Conservation (phyloP, 92 coral and sea anemone genomes). For the Virgularia gustaviana region DNA sequence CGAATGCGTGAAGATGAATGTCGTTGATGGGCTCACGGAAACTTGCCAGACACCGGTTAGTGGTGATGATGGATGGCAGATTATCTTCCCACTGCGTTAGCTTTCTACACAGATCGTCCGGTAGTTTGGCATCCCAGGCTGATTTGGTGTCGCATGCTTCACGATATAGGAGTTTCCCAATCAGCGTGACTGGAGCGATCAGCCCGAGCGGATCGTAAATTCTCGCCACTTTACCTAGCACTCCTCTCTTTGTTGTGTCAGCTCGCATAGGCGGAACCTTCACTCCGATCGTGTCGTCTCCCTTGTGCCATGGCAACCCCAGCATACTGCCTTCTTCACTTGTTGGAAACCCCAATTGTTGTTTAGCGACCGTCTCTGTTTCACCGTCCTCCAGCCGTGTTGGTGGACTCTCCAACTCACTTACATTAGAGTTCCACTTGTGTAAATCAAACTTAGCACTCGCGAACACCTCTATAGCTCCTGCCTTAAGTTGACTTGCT, state of each 20-base stretch:
- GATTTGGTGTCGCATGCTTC: not conserved
- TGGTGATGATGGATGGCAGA: not conserved
- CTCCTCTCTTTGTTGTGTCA: not conserved
- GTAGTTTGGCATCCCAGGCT: not conserved
- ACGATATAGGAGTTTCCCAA: not conserved
- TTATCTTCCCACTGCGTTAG: not conserved
- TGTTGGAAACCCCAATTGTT: constrained; percentile 14
- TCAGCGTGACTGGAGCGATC: not conserved
- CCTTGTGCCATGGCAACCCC: constrained; percentile 48
- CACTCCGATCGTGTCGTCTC: constrained; percentile 32
- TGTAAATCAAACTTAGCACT: constrained; percentile 37
- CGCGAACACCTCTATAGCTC: not conserved
- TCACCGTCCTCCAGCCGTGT: too few relatives aligned
- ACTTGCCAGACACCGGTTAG: not conserved
- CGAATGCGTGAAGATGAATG: not conserved
- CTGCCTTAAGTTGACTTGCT: not conserved
- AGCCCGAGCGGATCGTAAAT: not conserved
- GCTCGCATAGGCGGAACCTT: not conserved
- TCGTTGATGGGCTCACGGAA: not conserved
- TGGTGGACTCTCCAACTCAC: too few relatives aligned
- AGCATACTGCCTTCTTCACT: constrained; percentile 48
- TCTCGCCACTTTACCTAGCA: not conserved
- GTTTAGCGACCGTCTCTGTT: not conserved
- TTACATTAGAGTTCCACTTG: not conserved
- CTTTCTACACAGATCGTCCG: not conserved